Evolutionary conservation across 2,113 vertebrate species (phyloP), one percentile per base, ranked within the genome.

Genomic region (Charadrius vociferus): DNA sequence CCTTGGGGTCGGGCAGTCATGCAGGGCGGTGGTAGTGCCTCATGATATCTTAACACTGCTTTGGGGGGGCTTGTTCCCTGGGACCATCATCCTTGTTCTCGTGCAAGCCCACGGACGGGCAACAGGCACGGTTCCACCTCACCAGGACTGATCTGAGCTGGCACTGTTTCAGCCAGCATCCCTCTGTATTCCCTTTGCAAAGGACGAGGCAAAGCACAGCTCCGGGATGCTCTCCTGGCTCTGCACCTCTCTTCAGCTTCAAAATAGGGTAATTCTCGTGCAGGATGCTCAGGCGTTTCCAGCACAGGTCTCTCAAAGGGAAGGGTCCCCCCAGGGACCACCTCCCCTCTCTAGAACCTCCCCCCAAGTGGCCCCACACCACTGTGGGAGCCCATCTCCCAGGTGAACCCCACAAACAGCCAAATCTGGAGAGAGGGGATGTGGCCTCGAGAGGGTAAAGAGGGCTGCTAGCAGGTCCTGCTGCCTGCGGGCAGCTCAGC

Each of bases 371-470:
- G 17, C 9, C 36, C 36, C n/a, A 29, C 0, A 0, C 12, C 24
- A 3, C 17, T 10, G 39, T 56, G 59, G 36, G 68, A 66, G 49
- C 27, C n/a, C 34, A 2, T 52, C 34, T 47, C 72, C 88, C 55
- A 45, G 23, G 18, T 21, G 58, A 88, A 21, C 50, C 2, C 6
- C 49, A 27, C 1, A 1, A 81, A 53, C 8, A 43, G 20, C 24
- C 0, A 0, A 18, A 19, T 50, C 18, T 0, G 2, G 79, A 18
- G 37, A n/a, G 22, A 39, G 49, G 12, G 23, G 29, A 22, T 0
- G 0, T 7, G 71, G 16, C 14, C 18, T 37, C 58, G 14, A 10
- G 24, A 50, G 30, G 66, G 7, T 24, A 20, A 61, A 61, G 12
- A 39, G 23, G 4, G 3, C 52, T 59, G 59, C 21, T 9, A 8